Evolutionary conservation across 2,113 vertebrate species (phyloP), one percentile per base, ranked within the genome.

Genomic region (Psettodes erumei): DNA sequence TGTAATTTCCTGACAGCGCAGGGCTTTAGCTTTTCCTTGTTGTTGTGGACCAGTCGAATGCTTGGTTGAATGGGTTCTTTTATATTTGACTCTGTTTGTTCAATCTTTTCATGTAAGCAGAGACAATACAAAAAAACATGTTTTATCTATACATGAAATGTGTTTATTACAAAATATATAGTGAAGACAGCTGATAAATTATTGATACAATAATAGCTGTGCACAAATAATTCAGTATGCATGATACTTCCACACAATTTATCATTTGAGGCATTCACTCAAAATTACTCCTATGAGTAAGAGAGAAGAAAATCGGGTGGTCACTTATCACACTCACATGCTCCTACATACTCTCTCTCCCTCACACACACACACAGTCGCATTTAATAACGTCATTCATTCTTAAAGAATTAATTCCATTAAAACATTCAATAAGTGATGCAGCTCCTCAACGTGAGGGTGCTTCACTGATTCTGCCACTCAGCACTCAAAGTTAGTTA

Each of bases 401-500:
- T 53, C 25, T 38, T 55, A 23, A 19, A 55, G 32, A 33, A n/a
- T 16, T 15, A 50, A 43, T 13, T 59, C 15, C 77, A 78, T 84
- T 79, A 76, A 70, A 63, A 62, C 68, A 64, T 73, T 64, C 70
- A 70, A 2, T 48, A 58, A 67, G 53, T 71, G 59, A 73, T 28
- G 58, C 51, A 62, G 54, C 48, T 45, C 40, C 50, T 60, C 23
- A 21, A 33, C 53, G 28, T 45, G 25, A 43, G 62, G 75, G 23
- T 3, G 54, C 63, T 62, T 48, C 58, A 58, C 42, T 23, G 18
- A 68, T 70, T 72, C 19, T 45, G 32, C 19, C 77, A 73, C 43
- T 53, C 28, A 69, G 35, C 74, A 71, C 30, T n/a, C n/a, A 75
- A 16, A 35, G 65, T 73, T 78, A 88, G 76, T 84, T n/a, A 7